Evolutionary conservation across 2,888 invertebrate species (phyloP).

Genomic region (Cosmorhoe ocellata): DNA sequence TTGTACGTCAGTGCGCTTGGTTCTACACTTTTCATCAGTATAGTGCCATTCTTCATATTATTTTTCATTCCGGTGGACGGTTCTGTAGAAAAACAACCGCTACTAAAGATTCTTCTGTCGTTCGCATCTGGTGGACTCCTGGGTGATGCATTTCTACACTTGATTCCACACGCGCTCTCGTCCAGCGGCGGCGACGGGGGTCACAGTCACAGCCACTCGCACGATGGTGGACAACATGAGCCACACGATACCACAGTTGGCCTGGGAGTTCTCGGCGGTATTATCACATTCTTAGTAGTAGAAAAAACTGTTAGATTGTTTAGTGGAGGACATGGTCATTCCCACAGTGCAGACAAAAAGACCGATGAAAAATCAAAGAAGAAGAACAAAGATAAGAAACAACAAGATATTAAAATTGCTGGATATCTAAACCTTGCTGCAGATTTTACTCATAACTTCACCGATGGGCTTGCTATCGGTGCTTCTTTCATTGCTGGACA

Average conservation of each 20-base stretch:
- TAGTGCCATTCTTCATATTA: slow-evolving; percentile 96
- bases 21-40: slow-evolving; percentile 96
- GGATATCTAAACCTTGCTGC: slow-evolving; percentile 99
- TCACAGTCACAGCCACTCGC: slow-evolving; percentile 80
- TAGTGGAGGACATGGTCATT: slow-evolving; percentile 91
- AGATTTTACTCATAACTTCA: slow-evolving; percentile 99
- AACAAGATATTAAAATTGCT: slow-evolving; percentile 72
- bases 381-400: slow-evolving; percentile 63
- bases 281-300: slow-evolving; percentile 94
- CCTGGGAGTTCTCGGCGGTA: slow-evolving; percentile 96
- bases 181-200: slow-evolving; percentile 66
- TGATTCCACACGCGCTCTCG: slow-evolving; percentile 96
- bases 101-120: slow-evolving; percentile 94
- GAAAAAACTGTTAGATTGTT: slow-evolving; percentile 95
- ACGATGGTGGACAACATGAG: slow-evolving; percentile 71
- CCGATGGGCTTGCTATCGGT: slow-evolving; percentile 99
- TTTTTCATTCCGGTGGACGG: slow-evolving; percentile 96
- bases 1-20: slow-evolving; percentile 92
- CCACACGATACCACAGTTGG: slow-evolving; percentile 94
- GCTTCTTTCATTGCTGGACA: slow-evolving; percentile 97
- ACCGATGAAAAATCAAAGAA: slow-evolving; percentile 66
- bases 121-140: slow-evolving; percentile 98
- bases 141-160: slow-evolving; percentile 98
- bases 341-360: slow-evolving; percentile 81
- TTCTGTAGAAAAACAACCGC: slow-evolving; percentile 90